Percentiles rank a stretch among this genome's conserved stretches.
Evolutionary conservation across 2,797 vertebrate species (phyloP).

Genomic region (Oreonectes daqikongensis): DNA sequence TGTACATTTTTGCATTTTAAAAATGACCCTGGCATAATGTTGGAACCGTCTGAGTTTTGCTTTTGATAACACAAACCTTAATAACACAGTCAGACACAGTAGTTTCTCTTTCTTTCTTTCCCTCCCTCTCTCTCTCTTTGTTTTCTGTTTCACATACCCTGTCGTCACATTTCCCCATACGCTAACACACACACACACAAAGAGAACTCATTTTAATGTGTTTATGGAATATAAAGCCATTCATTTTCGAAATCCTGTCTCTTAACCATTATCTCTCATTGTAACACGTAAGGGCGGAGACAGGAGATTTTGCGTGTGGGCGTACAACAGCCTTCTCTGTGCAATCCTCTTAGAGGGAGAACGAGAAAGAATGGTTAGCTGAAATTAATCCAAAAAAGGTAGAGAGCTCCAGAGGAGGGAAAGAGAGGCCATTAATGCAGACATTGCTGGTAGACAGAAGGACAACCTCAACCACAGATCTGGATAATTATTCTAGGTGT

Average conservation of each 20-base stretch:
- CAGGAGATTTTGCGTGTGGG: slow-evolving; percentile 60
- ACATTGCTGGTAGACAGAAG: slow-evolving; percentile 75
- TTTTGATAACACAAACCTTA: slow-evolving; percentile 53
- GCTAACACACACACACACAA: not conserved
- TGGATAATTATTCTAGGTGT: slow-evolving; percentile 84
- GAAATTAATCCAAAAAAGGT: slow-evolving; percentile 73
- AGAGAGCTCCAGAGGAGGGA: slow-evolving; percentile 62
- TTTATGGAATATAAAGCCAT: slow-evolving; percentile 63
- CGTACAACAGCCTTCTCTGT: slow-evolving; percentile 68
- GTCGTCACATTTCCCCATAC: slow-evolving; percentile 43
- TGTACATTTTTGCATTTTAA: slow-evolving; percentile 40
- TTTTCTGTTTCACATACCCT: slow-evolving; percentile 50
- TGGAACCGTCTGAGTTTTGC: slow-evolving; percentile 43
- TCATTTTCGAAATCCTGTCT: slow-evolving; percentile 64
- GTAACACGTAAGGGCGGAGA: slow-evolving; percentile 56
- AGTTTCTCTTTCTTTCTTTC: slow-evolving; percentile 39
- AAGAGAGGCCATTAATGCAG: slow-evolving; percentile 73
- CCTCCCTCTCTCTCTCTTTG: slow-evolving; percentile 49
- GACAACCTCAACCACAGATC: slow-evolving; percentile 76
- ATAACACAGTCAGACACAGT: slow-evolving; percentile 53
- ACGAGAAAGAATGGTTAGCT: slow-evolving; percentile 64
- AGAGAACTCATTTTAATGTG: slow-evolving; percentile 61
- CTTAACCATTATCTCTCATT: slow-evolving; percentile 72
- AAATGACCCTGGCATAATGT: slow-evolving; percentile 42
- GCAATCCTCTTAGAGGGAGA: slow-evolving; percentile 68